Percentiles rank a stretch among this genome's conserved stretches.
Conservation (phyloP, 1,140 invertebrate genomes). For the Trinorchestia longiramus region DNA sequence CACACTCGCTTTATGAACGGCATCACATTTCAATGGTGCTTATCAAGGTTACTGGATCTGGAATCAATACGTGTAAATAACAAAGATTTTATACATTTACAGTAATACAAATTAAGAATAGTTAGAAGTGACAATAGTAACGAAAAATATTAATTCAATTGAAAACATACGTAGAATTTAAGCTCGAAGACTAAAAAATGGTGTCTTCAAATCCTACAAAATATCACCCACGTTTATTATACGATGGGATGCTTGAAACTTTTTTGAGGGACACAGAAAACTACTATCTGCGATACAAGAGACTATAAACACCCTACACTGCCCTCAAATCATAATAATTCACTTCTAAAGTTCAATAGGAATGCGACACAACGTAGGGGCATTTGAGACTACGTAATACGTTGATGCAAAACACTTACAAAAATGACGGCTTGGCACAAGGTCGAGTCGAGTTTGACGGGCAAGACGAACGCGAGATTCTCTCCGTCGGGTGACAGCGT, state of each 20-base stretch:
- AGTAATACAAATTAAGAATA: not conserved
- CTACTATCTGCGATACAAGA: not conserved
- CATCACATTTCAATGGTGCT: not conserved
- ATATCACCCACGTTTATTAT: not conserved
- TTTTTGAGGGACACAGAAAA: not conserved
- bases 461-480: not conserved
- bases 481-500: constrained; percentile 12
- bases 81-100: not conserved
- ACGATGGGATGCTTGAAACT: not conserved
- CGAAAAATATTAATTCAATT: not conserved
- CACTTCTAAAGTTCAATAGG: not conserved
- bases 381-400: not conserved
- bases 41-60: not conserved
- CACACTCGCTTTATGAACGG: not conserved
- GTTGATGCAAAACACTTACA: not conserved
- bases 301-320: not conserved
- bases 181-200: not conserved
- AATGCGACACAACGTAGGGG: not conserved
- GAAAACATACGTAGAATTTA: not conserved
- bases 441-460: not conserved
- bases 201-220: not conserved
- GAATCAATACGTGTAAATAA: too few relatives aligned
- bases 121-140: not conserved
- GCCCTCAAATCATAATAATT: too few relatives aligned
- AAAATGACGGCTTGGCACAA: constrained; percentile 20